Evolutionary conservation across 2,888 invertebrate genomes (phyloP).

Genomic region (Cryptops parisi): DNA sequence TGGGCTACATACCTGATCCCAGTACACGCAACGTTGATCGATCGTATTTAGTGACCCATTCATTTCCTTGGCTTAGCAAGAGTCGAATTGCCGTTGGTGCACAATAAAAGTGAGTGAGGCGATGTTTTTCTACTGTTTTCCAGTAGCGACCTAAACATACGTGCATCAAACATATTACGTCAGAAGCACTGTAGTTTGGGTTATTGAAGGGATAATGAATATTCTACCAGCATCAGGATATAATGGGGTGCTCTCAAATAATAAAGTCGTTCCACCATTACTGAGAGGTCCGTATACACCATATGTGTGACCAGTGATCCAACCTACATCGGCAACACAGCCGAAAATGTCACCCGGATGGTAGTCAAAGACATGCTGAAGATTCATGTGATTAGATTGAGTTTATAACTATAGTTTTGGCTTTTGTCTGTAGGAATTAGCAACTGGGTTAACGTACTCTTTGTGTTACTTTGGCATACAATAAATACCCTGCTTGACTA

Average conservation of each 20-base stretch:
- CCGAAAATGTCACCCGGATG: slow-evolving; percentile 42
- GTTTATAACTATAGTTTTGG: too few relatives aligned
- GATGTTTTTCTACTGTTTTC: slow-evolving; percentile 82
- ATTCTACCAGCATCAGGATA: slow-evolving; percentile 85
- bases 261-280: slow-evolving; percentile 71
- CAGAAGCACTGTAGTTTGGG: slow-evolving; percentile 38
- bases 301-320: slow-evolving; percentile 83
- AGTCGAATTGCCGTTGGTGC: slow-evolving; percentile 96
- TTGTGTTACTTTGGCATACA: slow-evolving; percentile 77
- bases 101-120: slow-evolving; percentile 92
- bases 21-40: neutral
- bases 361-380: slow-evolving; percentile 85
- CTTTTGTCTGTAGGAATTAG: too few relatives aligned
- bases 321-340: slow-evolving; percentile 86
- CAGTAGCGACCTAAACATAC: too few relatives aligned
- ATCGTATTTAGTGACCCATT: slow-evolving; percentile 51
- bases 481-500: slow-evolving; percentile 84
- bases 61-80: slow-evolving; percentile 87
- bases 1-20: too few relatives aligned
- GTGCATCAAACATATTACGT: too few relatives aligned
- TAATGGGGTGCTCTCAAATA: slow-evolving; percentile 96
- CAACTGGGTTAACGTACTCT: too few relatives aligned
- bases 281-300: slow-evolving; percentile 87
- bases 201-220: too few relatives aligned
- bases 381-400: too few relatives aligned